Base-by-base conservation (phyloP, 2,888 invertebrate species). In the Harmothoe impar region DNA sequence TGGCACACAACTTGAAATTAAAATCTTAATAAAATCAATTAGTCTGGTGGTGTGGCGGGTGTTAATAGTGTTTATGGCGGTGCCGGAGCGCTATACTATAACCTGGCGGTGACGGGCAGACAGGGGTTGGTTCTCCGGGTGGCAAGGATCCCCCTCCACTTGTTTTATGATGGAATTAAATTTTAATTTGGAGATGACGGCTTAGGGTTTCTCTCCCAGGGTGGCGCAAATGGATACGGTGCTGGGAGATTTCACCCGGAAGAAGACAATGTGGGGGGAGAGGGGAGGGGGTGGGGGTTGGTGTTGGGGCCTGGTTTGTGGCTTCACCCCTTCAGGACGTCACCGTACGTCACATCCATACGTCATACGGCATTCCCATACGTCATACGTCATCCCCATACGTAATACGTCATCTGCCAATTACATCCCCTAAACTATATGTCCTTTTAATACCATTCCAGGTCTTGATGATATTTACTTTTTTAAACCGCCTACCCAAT, bases 161-260 rank as follows among this genome's bases (percentile, higher is more conserved):
- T 33, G 23, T 25, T 81, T 81, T 81, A 81, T 43, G 35, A 81
- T 81, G 81, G 81, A 81, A 81, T 81, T 81, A 81, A 81, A 81
- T 81, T 81, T 81, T 81, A 81, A 81, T 81, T 81, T 81, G 33
- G 81, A 81, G 81, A 81, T 81, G 81, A 81, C 81, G 43, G 81
- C 81, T 77, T 81, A 81, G 81, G 81, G 81, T 81, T 81, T 81
- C 81, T 77, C n/a, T 81, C 81, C 81, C 81, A 81, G 81, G 81
- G 81, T 81, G 81, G 15, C 31, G 77, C 31, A 31, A 31, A 25
- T 43, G 81, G 33, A 43, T 33, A 43, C n/a, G 43, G 81, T 33
- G 81, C 35, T 81, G 81, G 81, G 81, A 35, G 81, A 33, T 7
- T 20, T 7, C 81, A 43, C 31, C 29, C 15, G 20, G 31, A 17